A percentile compares a stretch with the other conserved stretches of the same genome.
phyloP scores from a whole-genome alignment of 2,888 invertebrate genomes.

The Pherbina coryleti region DNA sequence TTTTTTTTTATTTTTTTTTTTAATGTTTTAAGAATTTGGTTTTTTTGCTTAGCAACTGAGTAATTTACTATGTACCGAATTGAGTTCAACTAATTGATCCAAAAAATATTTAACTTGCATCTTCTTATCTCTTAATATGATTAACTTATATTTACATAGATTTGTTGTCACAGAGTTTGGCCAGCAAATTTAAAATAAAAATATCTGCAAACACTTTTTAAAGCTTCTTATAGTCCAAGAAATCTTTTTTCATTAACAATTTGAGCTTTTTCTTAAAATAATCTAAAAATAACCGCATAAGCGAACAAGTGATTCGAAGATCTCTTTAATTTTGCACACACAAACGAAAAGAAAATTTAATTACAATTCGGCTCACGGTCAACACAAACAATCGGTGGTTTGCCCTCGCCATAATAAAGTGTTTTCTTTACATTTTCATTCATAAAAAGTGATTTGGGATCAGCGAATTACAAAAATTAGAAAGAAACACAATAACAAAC shows the following conservation, averaged over 20 bases:
- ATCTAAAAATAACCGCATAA: conserved; percentile 58
- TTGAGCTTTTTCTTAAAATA: conserved; percentile 55
- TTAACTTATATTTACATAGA: neutral
- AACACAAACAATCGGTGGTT: conserved; percentile 51
- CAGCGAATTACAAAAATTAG: neutral
- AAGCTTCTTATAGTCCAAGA: conserved; percentile 53
- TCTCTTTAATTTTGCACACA: conserved; percentile 38
- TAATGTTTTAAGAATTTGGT: too few relatives aligned
- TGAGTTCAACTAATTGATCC: neutral
- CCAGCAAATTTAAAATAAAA: neutral
- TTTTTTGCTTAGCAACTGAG: neutral
- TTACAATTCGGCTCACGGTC: conserved; percentile 62
- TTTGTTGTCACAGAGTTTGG: neutral
- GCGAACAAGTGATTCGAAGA: conserved; percentile 41
- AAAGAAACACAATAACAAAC: neutral
- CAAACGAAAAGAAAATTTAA: conserved; percentile 52
- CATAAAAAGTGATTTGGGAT: neutral
- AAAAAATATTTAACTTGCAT: neutral
- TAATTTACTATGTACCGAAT: neutral
- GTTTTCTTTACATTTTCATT: conserved; percentile 21
- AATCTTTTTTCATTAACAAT: conserved; percentile 54
- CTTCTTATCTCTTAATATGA: neutral
- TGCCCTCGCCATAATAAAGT: conserved; percentile 45
- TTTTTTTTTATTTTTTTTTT: neutral
- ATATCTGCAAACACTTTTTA: conserved; percentile 27